Base-by-base conservation (phyloP, 2,797 vertebrate species). In the Columba guinea region DNA sequence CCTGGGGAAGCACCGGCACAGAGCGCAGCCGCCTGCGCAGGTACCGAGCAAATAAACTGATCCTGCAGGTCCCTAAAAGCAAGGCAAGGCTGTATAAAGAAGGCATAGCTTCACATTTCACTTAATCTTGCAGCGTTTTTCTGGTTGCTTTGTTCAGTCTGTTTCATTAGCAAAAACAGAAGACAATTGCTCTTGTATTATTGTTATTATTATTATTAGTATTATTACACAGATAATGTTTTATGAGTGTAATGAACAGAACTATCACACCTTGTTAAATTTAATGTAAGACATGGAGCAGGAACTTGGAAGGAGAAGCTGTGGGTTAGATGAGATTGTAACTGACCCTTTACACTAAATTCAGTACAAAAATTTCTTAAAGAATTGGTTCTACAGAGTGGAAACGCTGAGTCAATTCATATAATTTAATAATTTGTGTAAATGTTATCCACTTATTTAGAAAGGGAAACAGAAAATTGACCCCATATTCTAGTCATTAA, bases 71-170 rank as follows among this genome's bases (percentile, higher is more conserved):
- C 8, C 14, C 30, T 56, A 34, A 32, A 44, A 63, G 10, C 19
- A 32, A 21, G 55, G 7, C 6, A 74, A 63, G 24, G 37, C 37
- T 37, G 37, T 37, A 23, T 41, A 39, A 27, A n/a, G 26, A 41
- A 39, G 6, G 15, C 0, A 0, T 15, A 27, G 41, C 10, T 9
- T 39, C 4, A 4, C 0, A 1, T 55, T 55, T 71, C 27, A 37
- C 4, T 24, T 44, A 19, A 17, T 21, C 41, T 69, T 58, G 27
- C 27, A 30, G n/a, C 18, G 10, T 0, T 22, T 37, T 70, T 37
- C 14, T 34, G 23, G 8, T 62, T 1, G 0, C 7, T 62, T 62
- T 63, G 15, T 37, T 77, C 60, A 63, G 35, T 32, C 24, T 74
- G 20, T 53, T 49, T 9, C 9, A 6, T 30, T 62, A 78, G 5